Percentiles rank a stretch among this genome's conserved stretches.
Evolutionary conservation across 1,140 invertebrate genomes (phyloP).

Genomic region (Drosophila virilis): DNA sequence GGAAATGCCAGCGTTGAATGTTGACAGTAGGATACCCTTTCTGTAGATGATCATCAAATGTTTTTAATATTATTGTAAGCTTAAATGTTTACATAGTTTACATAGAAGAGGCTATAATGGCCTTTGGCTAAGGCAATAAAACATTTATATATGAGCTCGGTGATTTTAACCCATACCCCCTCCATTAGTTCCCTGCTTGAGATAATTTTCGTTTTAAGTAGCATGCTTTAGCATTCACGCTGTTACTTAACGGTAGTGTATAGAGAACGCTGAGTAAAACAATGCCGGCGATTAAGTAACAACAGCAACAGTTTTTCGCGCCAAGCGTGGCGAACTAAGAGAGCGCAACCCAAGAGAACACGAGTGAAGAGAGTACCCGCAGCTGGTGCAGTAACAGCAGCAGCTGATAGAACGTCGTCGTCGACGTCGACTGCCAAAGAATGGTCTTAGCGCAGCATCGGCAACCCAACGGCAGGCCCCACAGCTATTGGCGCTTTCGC

Average conservation of each 20-base stretch:
- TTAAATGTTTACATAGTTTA: too few relatives aligned
- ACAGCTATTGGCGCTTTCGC: conserved; percentile 42
- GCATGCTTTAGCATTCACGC: not conserved
- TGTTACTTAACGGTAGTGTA: conserved; percentile 25
- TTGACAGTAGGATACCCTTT: not conserved
- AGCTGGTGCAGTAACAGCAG: conserved; percentile 57
- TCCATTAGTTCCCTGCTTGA: too few relatives aligned
- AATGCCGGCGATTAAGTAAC: conserved; percentile 77
- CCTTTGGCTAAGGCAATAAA: too few relatives aligned
- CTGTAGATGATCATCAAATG: not conserved
- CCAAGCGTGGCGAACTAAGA: conserved; percentile 55
- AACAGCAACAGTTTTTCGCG: conserved; percentile 80
- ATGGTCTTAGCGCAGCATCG: conserved; percentile 70
- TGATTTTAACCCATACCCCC: too few relatives aligned
- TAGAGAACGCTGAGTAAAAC: conserved; percentile 46
- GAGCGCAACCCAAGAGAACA: conserved; percentile 32
- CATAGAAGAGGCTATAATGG: too few relatives aligned
- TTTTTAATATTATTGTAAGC: not conserved
- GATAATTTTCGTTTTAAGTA: too few relatives aligned
- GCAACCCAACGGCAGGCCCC: conserved; percentile 53
- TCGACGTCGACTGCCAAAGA: conserved; percentile 60
- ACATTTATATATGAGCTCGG: too few relatives aligned
- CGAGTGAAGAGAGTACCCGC: conserved; percentile 34
- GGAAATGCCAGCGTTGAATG: not conserved
- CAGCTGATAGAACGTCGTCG: conserved; percentile 29